phyloP scores from a whole-genome alignment of 2,797 vertebrate species.

The Chromobotia macracanthus region DNA sequence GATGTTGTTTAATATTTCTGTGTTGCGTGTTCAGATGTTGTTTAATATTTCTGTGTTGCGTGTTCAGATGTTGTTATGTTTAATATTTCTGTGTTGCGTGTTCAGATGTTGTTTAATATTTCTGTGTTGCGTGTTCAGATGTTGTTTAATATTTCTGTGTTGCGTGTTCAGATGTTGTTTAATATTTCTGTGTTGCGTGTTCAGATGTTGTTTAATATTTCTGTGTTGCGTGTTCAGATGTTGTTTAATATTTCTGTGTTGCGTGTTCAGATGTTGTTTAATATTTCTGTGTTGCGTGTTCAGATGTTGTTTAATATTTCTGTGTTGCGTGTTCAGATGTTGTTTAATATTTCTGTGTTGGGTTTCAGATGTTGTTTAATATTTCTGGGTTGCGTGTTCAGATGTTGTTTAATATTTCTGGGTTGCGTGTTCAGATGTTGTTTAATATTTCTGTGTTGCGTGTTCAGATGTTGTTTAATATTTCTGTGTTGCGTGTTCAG shows the following conservation, averaged over 20 bases:
- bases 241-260: not conserved
- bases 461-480: not conserved
- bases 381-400: no score
- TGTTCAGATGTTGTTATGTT: not conserved
- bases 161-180: no score
- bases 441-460: no score
- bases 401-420: not conserved
- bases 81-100: not conserved
- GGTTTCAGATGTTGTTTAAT: conserved; percentile 31
- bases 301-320: no score
- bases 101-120: conserved; percentile 30
- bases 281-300: not conserved
- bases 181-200: not conserved
- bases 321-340: not conserved
- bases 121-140: no score
- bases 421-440: no score
- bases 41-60: no score
- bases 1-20: not conserved
- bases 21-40: not conserved
- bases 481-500: conserved; percentile 2
- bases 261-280: not conserved
- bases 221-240: conserved; percentile 27
- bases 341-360: not conserved
- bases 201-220: not conserved
- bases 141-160: not conserved